A percentile compares a stretch with the other conserved stretches of the same genome.
phyloP scores from a whole-genome alignment of 1,140 invertebrate species.

The Pemphigus obesinymphae region DNA sequence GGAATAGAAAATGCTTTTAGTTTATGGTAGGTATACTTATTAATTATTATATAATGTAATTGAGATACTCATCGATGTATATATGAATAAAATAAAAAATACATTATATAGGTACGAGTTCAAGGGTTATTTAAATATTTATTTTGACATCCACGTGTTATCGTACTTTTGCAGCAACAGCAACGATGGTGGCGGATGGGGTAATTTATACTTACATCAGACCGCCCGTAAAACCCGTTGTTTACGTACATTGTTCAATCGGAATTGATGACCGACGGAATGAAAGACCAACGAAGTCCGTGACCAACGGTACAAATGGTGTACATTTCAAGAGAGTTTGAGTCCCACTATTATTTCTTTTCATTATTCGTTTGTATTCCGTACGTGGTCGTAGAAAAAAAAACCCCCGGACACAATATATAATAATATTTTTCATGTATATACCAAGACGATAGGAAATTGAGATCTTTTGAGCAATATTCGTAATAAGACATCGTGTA shows the following conservation, averaged over 20 bases:
- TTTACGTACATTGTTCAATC: not conserved
- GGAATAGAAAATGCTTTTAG: not conserved
- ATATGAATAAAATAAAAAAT: too few relatives aligned
- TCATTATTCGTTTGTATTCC: not conserved
- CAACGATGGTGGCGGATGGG: not conserved
- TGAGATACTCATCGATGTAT: not conserved
- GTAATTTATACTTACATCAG: too few relatives aligned
- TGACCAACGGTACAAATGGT: not conserved
- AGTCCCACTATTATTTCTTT: not conserved
- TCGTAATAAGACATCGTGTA: too few relatives aligned
- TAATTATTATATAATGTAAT: not conserved
- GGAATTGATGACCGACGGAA: not conserved
- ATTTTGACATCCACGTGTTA: not conserved
- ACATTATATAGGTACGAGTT: not conserved
- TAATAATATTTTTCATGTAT: too few relatives aligned
- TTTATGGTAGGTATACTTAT: not conserved
- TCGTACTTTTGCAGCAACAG: not conserved
- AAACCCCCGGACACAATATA: too few relatives aligned
- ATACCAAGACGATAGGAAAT: too few relatives aligned
- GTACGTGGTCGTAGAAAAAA: too few relatives aligned
- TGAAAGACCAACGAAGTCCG: not conserved
- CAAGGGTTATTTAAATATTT: not conserved
- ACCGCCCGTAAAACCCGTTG: not conserved
- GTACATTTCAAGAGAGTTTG: not conserved
- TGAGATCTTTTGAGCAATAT: too few relatives aligned